A percentile compares a stretch with the other conserved stretches of the same genome.
Conservation (phyloP, 2,113 vertebrate species). For the Laticauda laticaudata region DNA sequence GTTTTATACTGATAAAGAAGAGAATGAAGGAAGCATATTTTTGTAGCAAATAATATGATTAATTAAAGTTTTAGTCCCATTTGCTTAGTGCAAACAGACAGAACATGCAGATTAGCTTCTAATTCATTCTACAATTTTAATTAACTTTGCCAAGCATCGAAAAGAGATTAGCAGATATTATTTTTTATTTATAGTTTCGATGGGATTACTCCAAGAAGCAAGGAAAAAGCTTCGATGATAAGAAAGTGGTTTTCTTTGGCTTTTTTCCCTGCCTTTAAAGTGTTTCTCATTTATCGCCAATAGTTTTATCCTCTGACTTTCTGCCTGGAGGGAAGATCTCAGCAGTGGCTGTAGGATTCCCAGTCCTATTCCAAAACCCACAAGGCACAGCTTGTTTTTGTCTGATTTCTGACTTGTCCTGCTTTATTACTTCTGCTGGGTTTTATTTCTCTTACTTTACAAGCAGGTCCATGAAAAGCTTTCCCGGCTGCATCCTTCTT, state of each 20-base stretch:
- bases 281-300: background rate
- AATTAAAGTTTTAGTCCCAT: background rate
- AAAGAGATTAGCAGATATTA: background rate
- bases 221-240: background rate
- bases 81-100: background rate
- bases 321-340: background rate
- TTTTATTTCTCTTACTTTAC: slow-evolving; percentile 27
- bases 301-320: background rate
- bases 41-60: background rate
- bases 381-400: background rate
- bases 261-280: background rate
- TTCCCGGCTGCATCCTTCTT: slow-evolving; percentile 18
- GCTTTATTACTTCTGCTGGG: slow-evolving; percentile 27
- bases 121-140: background rate
- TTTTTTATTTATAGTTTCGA: background rate
- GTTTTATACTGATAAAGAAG: background rate
- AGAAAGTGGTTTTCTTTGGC: background rate
- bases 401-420: slow-evolving; percentile 8
- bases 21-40: background rate
- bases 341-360: background rate
- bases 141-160: background rate
- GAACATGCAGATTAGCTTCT: background rate
- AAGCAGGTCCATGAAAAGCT: slow-evolving; percentile 20
- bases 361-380: background rate
- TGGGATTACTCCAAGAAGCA: background rate